Percentiles rank a stretch among this genome's conserved stretches.
Evolutionary conservation across 2,888 invertebrate genomes (phyloP).

Genomic region (Limenitis camilla): DNA sequence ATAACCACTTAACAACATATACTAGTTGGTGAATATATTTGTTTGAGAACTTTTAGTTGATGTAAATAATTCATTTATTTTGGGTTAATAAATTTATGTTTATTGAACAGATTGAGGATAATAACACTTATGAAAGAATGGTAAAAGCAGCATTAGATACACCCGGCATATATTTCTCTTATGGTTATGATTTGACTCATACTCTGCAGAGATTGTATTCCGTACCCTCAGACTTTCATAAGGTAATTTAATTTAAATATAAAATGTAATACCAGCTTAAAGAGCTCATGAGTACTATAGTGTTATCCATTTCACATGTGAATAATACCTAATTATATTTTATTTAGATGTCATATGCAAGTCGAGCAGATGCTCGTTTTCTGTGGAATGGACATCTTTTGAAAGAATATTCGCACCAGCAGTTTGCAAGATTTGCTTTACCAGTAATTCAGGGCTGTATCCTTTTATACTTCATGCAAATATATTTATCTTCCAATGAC

Average conservation of each 20-base stretch:
- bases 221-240: slow-evolving; percentile 87
- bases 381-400: slow-evolving; percentile 94
- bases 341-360: slow-evolving; percentile 81
- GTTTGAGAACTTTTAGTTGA: too few relatives aligned
- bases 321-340: not conserved
- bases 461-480: too few relatives aligned
- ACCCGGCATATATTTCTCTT: slow-evolving; percentile 94
- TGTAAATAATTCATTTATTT: not conserved
- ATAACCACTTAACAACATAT: too few relatives aligned
- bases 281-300: not conserved
- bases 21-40: too few relatives aligned
- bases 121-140: slow-evolving; percentile 89
- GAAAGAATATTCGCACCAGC: slow-evolving; percentile 82
- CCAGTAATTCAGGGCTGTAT: slow-evolving; percentile 95
- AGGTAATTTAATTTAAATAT: slow-evolving; percentile 54
- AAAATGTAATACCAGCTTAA: not conserved
- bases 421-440: slow-evolving; percentile 86
- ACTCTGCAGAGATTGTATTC: slow-evolving; percentile 90
- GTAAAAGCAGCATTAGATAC: slow-evolving; percentile 86
- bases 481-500: not conserved
- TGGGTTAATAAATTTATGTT: slow-evolving; percentile 1
- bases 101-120: slow-evolving; percentile 81
- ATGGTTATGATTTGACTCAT: slow-evolving; percentile 94
- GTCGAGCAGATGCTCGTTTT: slow-evolving; percentile 90
- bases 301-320: not conserved